Evolutionary conservation across 2,797 vertebrate genomes (phyloP).

Genomic region (Enteromius afrohamiltoni): DNA sequence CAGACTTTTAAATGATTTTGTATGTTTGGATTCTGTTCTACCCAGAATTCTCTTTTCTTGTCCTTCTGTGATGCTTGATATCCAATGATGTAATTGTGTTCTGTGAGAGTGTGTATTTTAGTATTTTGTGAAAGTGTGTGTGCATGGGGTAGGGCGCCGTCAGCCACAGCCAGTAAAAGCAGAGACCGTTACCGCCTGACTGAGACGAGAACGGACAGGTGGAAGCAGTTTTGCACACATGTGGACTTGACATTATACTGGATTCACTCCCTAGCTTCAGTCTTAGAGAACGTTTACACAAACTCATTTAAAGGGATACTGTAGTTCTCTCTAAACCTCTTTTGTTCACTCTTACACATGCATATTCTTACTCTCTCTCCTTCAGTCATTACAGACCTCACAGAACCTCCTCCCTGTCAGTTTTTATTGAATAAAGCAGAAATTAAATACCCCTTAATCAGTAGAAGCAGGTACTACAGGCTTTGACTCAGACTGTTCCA

Average conservation of each 20-base stretch:
- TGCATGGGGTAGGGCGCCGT: not conserved
- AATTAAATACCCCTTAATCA: not conserved
- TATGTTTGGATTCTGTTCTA: not conserved
- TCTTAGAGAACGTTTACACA: not conserved
- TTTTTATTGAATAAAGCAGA: not conserved
- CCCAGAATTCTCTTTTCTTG: not conserved
- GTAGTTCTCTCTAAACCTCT: conserved; percentile 1
- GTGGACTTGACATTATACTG: conserved; percentile 19
- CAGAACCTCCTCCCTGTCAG: not conserved
- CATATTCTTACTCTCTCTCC: conserved; percentile 5
- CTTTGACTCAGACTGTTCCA: not conserved
- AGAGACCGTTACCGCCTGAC: conserved; percentile 19
- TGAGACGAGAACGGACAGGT: conserved; percentile 54
- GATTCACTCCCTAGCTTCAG: not conserved
- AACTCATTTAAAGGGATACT: not conserved
- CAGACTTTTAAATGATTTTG: not conserved
- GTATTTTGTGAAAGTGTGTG: conserved; percentile 22
- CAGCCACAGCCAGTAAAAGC: conserved; percentile 26
- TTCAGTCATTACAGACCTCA: not conserved
- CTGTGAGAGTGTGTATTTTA: conserved; percentile 26
- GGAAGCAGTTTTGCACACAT: conserved; percentile 25
- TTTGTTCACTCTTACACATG: not conserved
- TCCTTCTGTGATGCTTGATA: not conserved
- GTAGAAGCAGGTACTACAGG: not conserved
- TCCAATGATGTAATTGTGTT: conserved; percentile 3